These are phyloP conservation scores for Tiphia femorata DNA, from an alignment of 2,888 invertebrate genomes.

Conservation along the genomic window DNA sequence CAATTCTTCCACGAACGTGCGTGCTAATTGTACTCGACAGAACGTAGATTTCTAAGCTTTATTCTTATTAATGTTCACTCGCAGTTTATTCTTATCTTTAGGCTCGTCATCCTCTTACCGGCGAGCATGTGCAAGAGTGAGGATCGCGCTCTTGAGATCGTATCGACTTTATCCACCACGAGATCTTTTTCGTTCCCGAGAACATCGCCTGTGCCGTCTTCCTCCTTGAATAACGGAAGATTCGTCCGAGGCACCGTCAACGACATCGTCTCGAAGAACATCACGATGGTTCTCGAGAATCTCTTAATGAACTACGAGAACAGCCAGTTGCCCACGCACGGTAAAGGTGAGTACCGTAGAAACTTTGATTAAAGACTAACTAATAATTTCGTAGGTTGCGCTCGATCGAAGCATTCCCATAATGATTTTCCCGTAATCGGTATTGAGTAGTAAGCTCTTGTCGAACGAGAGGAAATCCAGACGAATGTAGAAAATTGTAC, in stretches of 20 bases:
- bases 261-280: constrained; percentile 85
- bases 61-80: no score
- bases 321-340: constrained; percentile 90
- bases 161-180: not conserved
- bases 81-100: constrained; percentile 21
- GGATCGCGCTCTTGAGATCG: constrained; percentile 29
- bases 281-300: constrained; percentile 87
- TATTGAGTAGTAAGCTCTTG: no score
- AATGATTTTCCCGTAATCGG: no score
- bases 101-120: constrained; percentile 44
- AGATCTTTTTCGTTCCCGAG: not conserved
- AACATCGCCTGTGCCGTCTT: no score
- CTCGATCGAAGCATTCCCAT: no score
- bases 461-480: no score
- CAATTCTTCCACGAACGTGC: no score
- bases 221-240: constrained; percentile 36
- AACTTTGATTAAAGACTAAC: not conserved
- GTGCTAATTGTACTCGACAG: no score
- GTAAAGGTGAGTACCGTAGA: constrained; percentile 75
- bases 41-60: no score
- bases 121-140: constrained; percentile 45
- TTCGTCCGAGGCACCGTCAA: constrained; percentile 72
- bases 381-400: no score
- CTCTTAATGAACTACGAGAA: constrained; percentile 91
- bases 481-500: no score